These are phyloP conservation scores for Bombylius major DNA, from an alignment of 2,888 invertebrate genomes.

Conservation along the genomic window DNA sequence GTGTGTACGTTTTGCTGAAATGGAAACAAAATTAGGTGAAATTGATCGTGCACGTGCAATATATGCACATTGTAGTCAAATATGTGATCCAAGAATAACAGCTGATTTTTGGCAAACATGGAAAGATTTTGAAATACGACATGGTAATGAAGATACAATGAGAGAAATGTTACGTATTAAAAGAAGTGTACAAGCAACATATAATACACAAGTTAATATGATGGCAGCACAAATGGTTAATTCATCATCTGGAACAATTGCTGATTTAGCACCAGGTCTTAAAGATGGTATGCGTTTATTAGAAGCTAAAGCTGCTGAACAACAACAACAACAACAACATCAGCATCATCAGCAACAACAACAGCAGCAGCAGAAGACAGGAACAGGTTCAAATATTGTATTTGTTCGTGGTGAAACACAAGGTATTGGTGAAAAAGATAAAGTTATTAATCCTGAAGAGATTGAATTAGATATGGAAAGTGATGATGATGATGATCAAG, in stretches of 20 bases:
- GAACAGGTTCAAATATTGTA: constrained; percentile 49
- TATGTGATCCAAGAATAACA: constrained; percentile 96
- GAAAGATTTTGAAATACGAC: constrained; percentile 98
- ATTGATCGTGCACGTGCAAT: constrained; percentile 94
- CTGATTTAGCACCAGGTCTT: constrained; percentile 60
- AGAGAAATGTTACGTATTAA: constrained; percentile 97
- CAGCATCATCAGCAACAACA: constrained; percentile 16
- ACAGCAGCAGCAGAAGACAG: constrained; percentile 14
- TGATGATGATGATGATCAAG: constrained; percentile 47
- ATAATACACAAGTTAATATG: constrained; percentile 97
- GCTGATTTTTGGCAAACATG: constrained; percentile 95
- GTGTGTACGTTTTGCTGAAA: constrained; percentile 92
- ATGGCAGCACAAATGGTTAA: constrained; percentile 97
- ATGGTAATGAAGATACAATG: constrained; percentile 99
- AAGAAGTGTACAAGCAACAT: constrained; percentile 93
- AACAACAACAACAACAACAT: background rate
- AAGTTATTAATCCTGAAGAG: constrained; percentile 76
- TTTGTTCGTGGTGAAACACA: constrained; percentile 83
- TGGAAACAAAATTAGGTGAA: constrained; percentile 97
- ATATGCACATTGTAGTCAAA: constrained; percentile 96
- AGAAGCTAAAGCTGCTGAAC: constrained; percentile 67
- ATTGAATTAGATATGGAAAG: constrained; percentile 69
- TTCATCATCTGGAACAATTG: constrained; percentile 55
- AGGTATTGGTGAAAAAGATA: constrained; percentile 50
- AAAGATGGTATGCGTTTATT: constrained; percentile 81